A percentile compares a stretch with the other conserved stretches of the same genome.
Conservation (phyloP, 2,113 vertebrate genomes). For the Myrmophylax atrothorax region DNA sequence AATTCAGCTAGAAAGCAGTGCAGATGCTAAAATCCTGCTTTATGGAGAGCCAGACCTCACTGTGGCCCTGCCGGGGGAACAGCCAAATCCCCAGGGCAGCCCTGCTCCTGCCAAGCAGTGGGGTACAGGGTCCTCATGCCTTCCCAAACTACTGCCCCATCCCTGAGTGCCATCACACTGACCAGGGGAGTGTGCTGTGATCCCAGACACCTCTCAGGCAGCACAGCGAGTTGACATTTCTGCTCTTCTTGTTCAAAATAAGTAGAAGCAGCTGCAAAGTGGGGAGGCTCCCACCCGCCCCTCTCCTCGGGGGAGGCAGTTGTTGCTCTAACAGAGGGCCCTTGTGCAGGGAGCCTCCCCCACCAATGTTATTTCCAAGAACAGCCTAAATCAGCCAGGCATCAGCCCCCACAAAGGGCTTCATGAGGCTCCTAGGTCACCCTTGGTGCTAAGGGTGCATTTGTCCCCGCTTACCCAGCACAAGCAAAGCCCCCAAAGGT, state of each 20-base stretch:
- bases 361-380: neutral
- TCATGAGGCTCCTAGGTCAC: accelerated
- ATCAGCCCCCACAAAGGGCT: neutral
- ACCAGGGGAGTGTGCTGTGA: accelerated
- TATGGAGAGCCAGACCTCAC: neutral
- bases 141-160: neutral
- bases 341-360: constrained; percentile 14
- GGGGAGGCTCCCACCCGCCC: neutral
- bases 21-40: neutral
- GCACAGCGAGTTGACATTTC: neutral
- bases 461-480: neutral
- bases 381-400: neutral
- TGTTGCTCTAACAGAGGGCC: constrained; percentile 48
- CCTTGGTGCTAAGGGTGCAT: neutral
- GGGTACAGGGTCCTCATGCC: neutral
- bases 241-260: neutral
- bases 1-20: neutral
- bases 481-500: neutral
- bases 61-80: accelerated
- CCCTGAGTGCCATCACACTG: neutral
- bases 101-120: neutral
- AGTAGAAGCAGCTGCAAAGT: constrained; percentile 47
- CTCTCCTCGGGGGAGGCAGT: neutral
- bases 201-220: neutral
- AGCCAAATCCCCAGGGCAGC: accelerated